Percentiles rank a stretch among this genome's conserved stretches.
These are phyloP conservation scores for Labia minor DNA, from an alignment of 2,888 invertebrate species.

Conservation along the genomic window DNA sequence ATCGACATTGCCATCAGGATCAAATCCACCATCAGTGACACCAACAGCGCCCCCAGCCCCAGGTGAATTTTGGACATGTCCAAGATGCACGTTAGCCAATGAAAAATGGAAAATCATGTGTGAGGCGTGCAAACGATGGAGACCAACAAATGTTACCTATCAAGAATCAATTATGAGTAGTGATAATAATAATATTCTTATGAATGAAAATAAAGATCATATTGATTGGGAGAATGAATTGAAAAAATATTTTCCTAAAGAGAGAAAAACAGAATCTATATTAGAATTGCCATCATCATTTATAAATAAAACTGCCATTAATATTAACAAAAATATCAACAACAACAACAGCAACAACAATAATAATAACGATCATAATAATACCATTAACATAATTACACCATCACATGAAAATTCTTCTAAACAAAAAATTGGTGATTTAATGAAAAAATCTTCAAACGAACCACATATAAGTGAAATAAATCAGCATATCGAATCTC, in stretches of 20 bases:
- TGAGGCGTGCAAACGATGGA: constrained; percentile 46
- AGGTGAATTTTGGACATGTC: constrained; percentile 43
- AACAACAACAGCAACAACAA: neutral
- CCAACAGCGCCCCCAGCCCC: constrained; percentile 19
- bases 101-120: constrained; percentile 51
- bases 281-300: neutral
- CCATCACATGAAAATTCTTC: neutral
- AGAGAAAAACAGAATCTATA: constrained; percentile 15
- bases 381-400: neutral
- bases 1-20: constrained; percentile 18
- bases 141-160: constrained; percentile 33
- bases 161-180: neutral
- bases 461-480: constrained; percentile 28
- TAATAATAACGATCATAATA: neutral
- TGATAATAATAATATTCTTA: neutral
- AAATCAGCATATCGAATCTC: constrained; percentile 31
- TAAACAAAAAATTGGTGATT: neutral
- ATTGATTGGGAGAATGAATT: constrained; percentile 30
- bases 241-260: constrained; percentile 29
- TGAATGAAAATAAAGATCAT: neutral
- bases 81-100: constrained; percentile 49
- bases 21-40: neutral
- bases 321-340: neutral
- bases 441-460: too few species aligned
- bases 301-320: constrained; percentile 19